phyloP scores from a whole-genome alignment of 1,140 invertebrate genomes.

The Helicorthomorpha holstii region DNA sequence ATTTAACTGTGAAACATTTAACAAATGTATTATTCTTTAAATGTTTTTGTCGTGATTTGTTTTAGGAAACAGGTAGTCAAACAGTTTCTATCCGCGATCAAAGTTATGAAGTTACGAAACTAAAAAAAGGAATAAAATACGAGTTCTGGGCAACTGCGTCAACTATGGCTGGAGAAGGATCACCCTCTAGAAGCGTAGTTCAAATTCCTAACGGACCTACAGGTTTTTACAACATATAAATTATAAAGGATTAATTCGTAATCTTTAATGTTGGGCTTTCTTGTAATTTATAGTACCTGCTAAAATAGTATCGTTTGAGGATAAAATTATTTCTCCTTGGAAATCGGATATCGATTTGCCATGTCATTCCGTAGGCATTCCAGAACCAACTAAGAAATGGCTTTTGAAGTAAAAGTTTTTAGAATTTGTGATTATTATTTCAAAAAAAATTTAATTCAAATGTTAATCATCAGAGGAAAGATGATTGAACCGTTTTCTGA shows the following conservation, averaged over 20 bases:
- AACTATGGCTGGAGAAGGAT: conserved; percentile 20
- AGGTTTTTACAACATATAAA: not conserved
- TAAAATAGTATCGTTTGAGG: conserved; percentile 80
- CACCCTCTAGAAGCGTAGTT: conserved; percentile 7
- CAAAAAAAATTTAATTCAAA: not conserved
- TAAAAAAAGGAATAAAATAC: conserved; percentile 62
- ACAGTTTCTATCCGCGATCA: not conserved
- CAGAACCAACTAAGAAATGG: conserved; percentile 73
- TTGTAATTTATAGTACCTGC: conserved; percentile 49
- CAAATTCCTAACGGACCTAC: conserved; percentile 1
- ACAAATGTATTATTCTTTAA: no score
- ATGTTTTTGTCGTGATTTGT: no score
- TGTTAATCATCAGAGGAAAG: not conserved
- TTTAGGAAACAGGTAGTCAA: not conserved
- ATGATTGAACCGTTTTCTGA: conserved; percentile 21
- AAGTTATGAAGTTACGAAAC: conserved; percentile 56
- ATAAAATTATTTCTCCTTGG: conserved; percentile 72
- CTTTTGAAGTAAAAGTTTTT: not conserved
- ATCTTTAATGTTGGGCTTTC: not conserved
- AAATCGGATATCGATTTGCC: conserved; percentile 79
- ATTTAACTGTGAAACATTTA: no score
- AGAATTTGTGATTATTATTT: not conserved
- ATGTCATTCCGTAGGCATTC: conserved; percentile 75
- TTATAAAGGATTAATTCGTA: not conserved
- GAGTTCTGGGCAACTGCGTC: conserved; percentile 22